These are phyloP conservation scores for Drosophila nigricruria DNA, from an alignment of 2,888 invertebrate species.

Conservation along the genomic window DNA sequence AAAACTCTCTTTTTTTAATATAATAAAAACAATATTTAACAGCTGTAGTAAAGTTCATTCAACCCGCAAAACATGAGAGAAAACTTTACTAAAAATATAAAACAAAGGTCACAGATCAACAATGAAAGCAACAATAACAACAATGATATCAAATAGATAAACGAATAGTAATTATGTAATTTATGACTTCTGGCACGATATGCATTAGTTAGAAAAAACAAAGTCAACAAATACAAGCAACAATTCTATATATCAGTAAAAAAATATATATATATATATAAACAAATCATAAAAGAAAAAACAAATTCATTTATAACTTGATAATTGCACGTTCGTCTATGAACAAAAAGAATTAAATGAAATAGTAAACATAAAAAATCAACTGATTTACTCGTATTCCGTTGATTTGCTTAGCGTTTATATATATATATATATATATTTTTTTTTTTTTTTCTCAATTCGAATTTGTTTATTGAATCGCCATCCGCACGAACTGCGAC, in stretches of 20 bases:
- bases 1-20: neutral
- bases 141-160: constrained; percentile 49
- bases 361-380: constrained; percentile 14
- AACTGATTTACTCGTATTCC: constrained; percentile 41
- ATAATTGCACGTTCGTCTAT: constrained; percentile 71
- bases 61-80: constrained; percentile 28
- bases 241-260: constrained; percentile 46
- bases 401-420: constrained; percentile 15
- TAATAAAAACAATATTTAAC: constrained; percentile 1
- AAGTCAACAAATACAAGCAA: constrained; percentile 21
- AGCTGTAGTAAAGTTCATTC: constrained; percentile 30
- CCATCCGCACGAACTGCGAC: constrained; percentile 36
- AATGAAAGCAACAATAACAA: constrained; percentile 9
- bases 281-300: constrained; percentile 16
- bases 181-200: constrained; percentile 59
- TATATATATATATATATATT: constrained; percentile 15
- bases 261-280: constrained; percentile 10
- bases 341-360: constrained; percentile 2
- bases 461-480: constrained; percentile 23
- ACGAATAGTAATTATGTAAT: constrained; percentile 68
- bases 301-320: constrained; percentile 59
- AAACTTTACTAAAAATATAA: constrained; percentile 8
- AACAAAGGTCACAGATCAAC: constrained; percentile 50
- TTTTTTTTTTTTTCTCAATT: constrained; percentile 23
- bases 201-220: constrained; percentile 44